A percentile compares a stretch with the other conserved stretches of the same genome.
Conservation (phyloP, 2,888 invertebrate species). For the Litoditis marina region DNA sequence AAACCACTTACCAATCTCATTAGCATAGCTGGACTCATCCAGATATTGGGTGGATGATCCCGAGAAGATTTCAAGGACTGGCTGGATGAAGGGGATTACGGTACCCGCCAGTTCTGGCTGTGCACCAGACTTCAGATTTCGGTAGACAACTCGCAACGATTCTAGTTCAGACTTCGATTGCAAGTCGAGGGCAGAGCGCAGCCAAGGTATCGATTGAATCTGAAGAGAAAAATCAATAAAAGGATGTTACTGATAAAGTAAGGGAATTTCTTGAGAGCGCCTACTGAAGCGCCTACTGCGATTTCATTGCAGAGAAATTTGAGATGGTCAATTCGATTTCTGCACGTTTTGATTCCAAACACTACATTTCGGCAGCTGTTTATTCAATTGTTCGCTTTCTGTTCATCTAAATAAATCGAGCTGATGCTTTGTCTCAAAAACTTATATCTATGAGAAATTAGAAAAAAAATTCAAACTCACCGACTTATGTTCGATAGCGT, state of each 20-base stretch:
- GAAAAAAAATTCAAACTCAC: background rate
- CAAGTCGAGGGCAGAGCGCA: slow-evolving; percentile 10
- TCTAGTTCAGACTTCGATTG: background rate
- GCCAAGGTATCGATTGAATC: slow-evolving; percentile 6
- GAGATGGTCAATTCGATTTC: no score
- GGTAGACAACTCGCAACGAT: background rate
- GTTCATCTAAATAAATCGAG: no score
- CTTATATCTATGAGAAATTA: background rate
- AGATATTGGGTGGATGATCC: background rate
- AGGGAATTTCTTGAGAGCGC: no score
- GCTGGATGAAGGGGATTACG: slow-evolving; percentile 18
- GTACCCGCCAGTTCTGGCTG: background rate
- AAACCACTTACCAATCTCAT: slow-evolving; percentile 8
- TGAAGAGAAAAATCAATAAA: no score
- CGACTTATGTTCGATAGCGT: slow-evolving; percentile 14
- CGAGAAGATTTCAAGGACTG: slow-evolving; percentile 15
- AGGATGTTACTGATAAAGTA: no score
- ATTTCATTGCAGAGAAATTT: no score
- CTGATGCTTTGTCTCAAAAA: no score
- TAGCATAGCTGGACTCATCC: slow-evolving; percentile 12
- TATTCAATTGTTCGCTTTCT: no score
- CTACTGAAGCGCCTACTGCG: no score
- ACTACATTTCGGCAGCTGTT: no score
- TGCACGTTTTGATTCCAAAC: no score
- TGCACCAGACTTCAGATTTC: background rate